Evolutionary conservation across 2,888 invertebrate species (phyloP).

Genomic region (Andrena flavipes): DNA sequence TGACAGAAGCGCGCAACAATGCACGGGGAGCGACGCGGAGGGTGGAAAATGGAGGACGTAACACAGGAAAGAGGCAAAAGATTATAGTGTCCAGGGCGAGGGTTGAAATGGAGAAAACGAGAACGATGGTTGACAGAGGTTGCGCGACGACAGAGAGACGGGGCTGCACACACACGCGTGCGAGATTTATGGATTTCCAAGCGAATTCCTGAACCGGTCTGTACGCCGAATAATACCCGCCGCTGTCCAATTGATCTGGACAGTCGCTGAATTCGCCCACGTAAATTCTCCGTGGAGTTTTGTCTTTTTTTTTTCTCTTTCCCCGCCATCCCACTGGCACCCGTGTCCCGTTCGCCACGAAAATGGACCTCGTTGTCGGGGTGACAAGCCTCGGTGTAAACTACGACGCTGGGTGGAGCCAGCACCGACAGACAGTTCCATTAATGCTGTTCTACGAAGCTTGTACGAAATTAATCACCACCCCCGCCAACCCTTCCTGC

Average conservation of each 20-base stretch:
- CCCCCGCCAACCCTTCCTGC: not conserved
- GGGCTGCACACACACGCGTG: slow-evolving; percentile 23
- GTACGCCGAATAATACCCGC: slow-evolving; percentile 59
- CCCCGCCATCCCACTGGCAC: not conserved
- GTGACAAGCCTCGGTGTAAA: slow-evolving; percentile 54
- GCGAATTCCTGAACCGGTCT: slow-evolving; percentile 53
- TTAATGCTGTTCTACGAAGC: slow-evolving; percentile 53
- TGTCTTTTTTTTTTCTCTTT: not conserved
- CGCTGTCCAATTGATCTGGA: slow-evolving; percentile 63
- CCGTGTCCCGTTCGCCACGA: slow-evolving; percentile 25
- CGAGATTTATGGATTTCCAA: slow-evolving; percentile 65
- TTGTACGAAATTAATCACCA: slow-evolving; percentile 54
- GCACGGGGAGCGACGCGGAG: not conserved
- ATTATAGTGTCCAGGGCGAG: slow-evolving; percentile 37
- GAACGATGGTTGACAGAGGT: slow-evolving; percentile 44
- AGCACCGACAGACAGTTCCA: slow-evolving; percentile 56
- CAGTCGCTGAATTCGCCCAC: slow-evolving; percentile 56
- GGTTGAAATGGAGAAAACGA: slow-evolving; percentile 27
- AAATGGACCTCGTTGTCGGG: slow-evolving; percentile 56
- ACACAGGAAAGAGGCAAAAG: slow-evolving; percentile 32
- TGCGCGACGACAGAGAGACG: slow-evolving; percentile 39
- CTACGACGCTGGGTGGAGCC: slow-evolving; percentile 38
- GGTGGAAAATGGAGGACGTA: not conserved
- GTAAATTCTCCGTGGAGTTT: slow-evolving; percentile 43
- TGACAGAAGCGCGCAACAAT: not conserved